Evolutionary conservation across 2,888 invertebrate species (phyloP).

Genomic region (Sesamia inferens): DNA sequence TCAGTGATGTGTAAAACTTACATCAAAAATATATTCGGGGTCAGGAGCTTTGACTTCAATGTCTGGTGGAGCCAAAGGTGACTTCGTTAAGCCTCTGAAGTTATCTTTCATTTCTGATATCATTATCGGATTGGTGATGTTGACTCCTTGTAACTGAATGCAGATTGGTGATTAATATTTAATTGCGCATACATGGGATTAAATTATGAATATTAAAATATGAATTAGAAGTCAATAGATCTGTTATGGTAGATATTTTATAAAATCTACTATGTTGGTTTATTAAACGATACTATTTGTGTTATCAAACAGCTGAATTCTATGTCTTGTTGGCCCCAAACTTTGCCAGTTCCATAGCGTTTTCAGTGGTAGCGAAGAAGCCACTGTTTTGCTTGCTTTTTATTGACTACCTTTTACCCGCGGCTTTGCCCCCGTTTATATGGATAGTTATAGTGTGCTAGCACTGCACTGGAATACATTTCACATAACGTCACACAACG

Average conservation of each 20-base stretch:
- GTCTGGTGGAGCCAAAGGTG: slow-evolving; percentile 78
- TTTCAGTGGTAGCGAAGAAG: too few relatives aligned
- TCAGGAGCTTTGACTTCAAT: slow-evolving; percentile 78
- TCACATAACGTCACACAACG: too few relatives aligned
- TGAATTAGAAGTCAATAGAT: not conserved
- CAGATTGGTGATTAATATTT: not conserved
- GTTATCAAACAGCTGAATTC: not conserved
- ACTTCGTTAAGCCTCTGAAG: slow-evolving; percentile 74
- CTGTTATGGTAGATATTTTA: not conserved
- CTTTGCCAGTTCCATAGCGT: too few relatives aligned
- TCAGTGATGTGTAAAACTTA: slow-evolving; percentile 65
- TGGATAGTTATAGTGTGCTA: not conserved
- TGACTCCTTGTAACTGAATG: slow-evolving; percentile 79
- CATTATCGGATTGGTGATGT: slow-evolving; percentile 74
- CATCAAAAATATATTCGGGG: slow-evolving; percentile 84
- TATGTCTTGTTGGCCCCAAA: too few relatives aligned
- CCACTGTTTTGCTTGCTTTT: not conserved
- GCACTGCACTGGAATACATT: not conserved
- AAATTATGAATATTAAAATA: not conserved
- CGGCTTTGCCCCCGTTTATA: not conserved
- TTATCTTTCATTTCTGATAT: slow-evolving; percentile 86
- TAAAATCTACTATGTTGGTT: not conserved
- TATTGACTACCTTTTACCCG: not conserved
- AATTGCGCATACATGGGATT: not conserved
- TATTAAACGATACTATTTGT: not conserved